Percentiles rank a stretch among this genome's conserved stretches.
These are phyloP conservation scores for Axis porcinus DNA, from an alignment of 2,113 vertebrate genomes.

Conservation along the genomic window DNA sequence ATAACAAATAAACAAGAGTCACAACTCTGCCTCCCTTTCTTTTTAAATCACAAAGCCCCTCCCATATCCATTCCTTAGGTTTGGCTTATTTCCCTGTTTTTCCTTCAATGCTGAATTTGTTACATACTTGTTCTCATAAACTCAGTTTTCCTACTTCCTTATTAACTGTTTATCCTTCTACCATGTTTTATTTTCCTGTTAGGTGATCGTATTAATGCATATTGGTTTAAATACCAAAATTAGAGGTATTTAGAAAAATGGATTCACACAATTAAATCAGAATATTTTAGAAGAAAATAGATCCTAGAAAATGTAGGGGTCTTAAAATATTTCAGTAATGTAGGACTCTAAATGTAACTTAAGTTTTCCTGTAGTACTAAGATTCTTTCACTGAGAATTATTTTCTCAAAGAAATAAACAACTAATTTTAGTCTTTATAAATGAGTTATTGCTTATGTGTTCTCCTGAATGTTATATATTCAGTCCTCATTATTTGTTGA, in stretches of 20 bases:
- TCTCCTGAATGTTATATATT: slow-evolving; percentile 1
- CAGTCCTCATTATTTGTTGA: background rate
- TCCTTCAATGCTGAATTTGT: background rate
- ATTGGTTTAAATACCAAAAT: background rate
- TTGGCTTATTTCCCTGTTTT: background rate
- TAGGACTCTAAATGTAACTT: background rate
- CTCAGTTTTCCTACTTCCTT: background rate
- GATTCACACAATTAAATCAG: background rate
- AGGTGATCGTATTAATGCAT: slow-evolving; percentile 15
- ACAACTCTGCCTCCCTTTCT: background rate
- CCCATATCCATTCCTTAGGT: background rate
- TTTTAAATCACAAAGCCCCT: background rate
- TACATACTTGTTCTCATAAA: background rate
- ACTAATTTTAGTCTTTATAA: slow-evolving; percentile 22
- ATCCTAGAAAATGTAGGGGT: background rate
- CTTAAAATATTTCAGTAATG: background rate
- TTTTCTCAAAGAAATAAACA: background rate
- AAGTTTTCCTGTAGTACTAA: background rate
- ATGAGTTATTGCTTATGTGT: background rate
- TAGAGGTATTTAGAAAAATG: slow-evolving; percentile 1
- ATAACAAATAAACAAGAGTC: background rate
- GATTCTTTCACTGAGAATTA: slow-evolving; percentile 28
- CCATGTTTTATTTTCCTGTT: background rate
- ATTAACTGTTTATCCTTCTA: background rate
- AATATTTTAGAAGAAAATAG: slow-evolving; percentile 10